Base-by-base conservation (phyloP, 2,113 vertebrate genomes). In the Phaethornis superciliosus region DNA sequence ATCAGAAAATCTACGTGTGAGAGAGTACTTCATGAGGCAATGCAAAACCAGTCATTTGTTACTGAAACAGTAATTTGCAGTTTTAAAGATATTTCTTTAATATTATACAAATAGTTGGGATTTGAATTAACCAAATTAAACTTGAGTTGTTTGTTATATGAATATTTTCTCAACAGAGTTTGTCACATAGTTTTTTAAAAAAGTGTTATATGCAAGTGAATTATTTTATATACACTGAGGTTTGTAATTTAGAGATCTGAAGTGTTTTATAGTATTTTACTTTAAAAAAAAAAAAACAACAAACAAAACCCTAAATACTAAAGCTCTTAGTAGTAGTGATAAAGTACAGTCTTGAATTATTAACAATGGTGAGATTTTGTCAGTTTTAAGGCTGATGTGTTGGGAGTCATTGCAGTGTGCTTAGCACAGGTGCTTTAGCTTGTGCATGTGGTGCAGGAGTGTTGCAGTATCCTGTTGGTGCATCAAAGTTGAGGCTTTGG, bases 61-160 rank as follows among this genome's bases (percentile, higher is more conserved):
- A 67, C 63, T 94, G 67, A 67, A 90, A 82, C 15, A 70, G 32
- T n/a, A 24, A 63, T 83, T 89, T 89, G 44, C 52, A 59, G 47
- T 32, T 88, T 85, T 85, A 74, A 85, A 74, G 9, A 2, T 10
- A 47, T n/a, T 22, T 0, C 20, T 37, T 88, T 87, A 40, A 40
- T 88, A 67, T 67, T 59, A 58, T 47, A 51, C 52, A 64, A 82
- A 62, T 80, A 82, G 46, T 55, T 80, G 67, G 62, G 35, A 35
- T 80, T 91, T 89, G 62, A 91, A 86, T 89, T 90, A 90, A 75
- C 27, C 33, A 79, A 32, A 76, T 77, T 80, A 37, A 91, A 80
- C n/a, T 30, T 59, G 75, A 49, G 14, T 83, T 74, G 35, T 74
- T 89, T 60, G 22, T 74, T 87, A 42, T 6, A 81, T 56, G 71